phyloP scores from a whole-genome alignment of 2,888 invertebrate species.

The Torymus tubicola region DNA sequence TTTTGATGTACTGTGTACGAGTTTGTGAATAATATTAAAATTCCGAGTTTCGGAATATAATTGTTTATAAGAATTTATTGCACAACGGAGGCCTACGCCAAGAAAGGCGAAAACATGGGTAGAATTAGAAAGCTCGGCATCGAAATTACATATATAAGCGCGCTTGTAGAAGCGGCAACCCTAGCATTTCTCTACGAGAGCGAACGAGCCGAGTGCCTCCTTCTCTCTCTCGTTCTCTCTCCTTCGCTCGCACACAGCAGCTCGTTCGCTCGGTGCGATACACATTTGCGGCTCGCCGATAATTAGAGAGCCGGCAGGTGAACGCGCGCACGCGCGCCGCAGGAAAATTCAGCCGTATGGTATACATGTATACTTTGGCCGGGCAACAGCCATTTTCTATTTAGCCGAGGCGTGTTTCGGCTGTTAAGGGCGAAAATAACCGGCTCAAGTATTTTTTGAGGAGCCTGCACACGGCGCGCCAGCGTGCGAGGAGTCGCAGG shows the following conservation, averaged over 20 bases:
- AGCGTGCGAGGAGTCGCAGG: neutral
- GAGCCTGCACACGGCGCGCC: slow-evolving; percentile 12
- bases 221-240: neutral
- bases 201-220: slow-evolving; percentile 30
- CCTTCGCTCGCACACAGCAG: neutral
- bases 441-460: slow-evolving; percentile 46
- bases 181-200: slow-evolving; percentile 40
- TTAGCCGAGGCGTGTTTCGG: slow-evolving; percentile 43
- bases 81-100: neutral
- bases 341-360: slow-evolving; percentile 44
- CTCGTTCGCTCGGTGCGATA: slow-evolving; percentile 39
- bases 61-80: too few species aligned
- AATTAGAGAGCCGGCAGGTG: slow-evolving; percentile 52
- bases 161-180: slow-evolving; percentile 10
- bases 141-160: slow-evolving; percentile 37
- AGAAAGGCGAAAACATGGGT: neutral
- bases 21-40: too few species aligned
- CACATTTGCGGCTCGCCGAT: slow-evolving; percentile 51
- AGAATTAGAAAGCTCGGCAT: neutral
- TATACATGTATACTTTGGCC: slow-evolving; percentile 37
- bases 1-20: too few species aligned
- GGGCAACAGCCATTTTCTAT: slow-evolving; percentile 50
- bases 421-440: slow-evolving; percentile 52
- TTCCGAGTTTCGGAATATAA: too few species aligned
- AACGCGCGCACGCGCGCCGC: neutral